Base-by-base conservation (phyloP, 2,113 vertebrate genomes). In the Australoheros scitulus region DNA sequence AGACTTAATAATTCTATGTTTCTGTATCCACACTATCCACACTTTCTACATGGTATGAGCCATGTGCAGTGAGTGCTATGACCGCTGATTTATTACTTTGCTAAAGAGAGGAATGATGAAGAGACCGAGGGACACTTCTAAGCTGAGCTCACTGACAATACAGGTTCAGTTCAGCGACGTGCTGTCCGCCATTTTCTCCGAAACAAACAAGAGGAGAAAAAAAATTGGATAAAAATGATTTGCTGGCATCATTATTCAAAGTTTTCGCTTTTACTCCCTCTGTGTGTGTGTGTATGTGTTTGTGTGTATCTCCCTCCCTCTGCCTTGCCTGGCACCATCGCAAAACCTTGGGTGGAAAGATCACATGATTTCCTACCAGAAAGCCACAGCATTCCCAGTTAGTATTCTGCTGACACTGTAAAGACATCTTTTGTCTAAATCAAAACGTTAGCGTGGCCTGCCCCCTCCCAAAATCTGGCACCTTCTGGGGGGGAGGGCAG, bases 361-460 rank as follows among this genome's bases (percentile, higher is more conserved):
- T 98, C 96, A 97, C 96, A 95, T 97, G 96, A 96, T 94, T 94
- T 97, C 96, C 96, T 96, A 95, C 95, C 96, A 97, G 96, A 96
- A 95, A 96, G 94, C 93, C 95, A 96, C 96, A 95, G 94, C 96
- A 96, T 97, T 97, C 96, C 96, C 95, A 96, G 93, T 96, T 96
- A 97, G 95, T 94, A 96, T 97, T 98, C 96, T 97, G 97, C 97
- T 97, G 97, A 98, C 96, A 96, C 93, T 96, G 97, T 96, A 94
- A 97, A 98, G 97, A 97, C 96, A 97, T 97, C 97, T 98, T 97
- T 97, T 98, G 96, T 98, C 97, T 97, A 95, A 96, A 97, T 96
- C 96, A 96, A 96, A 98, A 96, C 91, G 96, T 96, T 96, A 96
- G 96, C 97, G 95, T 94, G 95, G 95, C 94, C 96, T 95, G 96